These are phyloP conservation scores for Syrmaticus mikado DNA, from an alignment of 2,113 vertebrate genomes.

Conservation along the genomic window DNA sequence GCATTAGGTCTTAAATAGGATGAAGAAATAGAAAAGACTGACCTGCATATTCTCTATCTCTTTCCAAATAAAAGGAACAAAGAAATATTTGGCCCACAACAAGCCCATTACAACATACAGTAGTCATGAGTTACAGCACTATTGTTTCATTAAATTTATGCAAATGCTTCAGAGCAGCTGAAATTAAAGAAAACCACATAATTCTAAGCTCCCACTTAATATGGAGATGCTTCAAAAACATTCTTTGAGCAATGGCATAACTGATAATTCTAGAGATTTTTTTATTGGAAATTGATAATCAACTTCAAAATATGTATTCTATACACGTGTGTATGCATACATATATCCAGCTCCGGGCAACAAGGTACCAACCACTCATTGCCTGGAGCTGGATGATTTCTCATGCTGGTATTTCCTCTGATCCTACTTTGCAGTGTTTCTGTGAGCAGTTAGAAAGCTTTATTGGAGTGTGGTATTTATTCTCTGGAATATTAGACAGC, in stretches of 20 bases:
- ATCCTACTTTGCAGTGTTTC: not conserved
- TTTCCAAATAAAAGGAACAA: not conserved
- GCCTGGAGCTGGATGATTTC: not conserved
- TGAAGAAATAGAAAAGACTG: not conserved
- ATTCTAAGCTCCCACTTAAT: slow-evolving; percentile 22
- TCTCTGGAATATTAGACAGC: not conserved
- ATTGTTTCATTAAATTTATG: not conserved
- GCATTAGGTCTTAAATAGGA: not conserved
- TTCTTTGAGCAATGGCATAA: not conserved
- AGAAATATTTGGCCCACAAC: not conserved
- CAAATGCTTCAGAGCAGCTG: not conserved
- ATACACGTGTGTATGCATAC: not conserved
- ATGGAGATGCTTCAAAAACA: not conserved
- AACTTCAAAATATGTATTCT: not conserved
- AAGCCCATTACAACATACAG: not conserved
- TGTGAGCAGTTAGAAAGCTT: not conserved
- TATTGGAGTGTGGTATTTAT: not conserved
- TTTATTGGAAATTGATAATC: not conserved
- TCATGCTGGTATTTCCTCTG: not conserved
- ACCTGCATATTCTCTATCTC: not conserved
- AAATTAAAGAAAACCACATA: not conserved
- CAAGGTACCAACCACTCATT: not conserved
- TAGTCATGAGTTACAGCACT: not conserved
- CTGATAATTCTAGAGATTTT: not conserved
- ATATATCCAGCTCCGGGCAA: no score